Base-by-base conservation (phyloP, 2,888 invertebrate genomes). In the Magallana nippona region DNA sequence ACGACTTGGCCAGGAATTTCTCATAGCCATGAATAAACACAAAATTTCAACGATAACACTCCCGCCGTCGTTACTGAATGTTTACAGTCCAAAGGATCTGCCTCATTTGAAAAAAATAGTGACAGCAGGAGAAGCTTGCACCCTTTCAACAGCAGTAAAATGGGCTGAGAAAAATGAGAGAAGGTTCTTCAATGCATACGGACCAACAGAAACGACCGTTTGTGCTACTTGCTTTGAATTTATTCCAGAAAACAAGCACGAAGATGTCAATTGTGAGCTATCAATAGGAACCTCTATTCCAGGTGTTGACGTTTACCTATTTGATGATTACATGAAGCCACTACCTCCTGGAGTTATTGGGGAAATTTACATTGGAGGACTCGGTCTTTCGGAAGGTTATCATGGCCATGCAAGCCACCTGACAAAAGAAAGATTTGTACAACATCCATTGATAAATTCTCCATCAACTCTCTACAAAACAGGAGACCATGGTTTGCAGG, bases 151-250 rank as follows among this genome's bases (percentile, higher is more conserved):
- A 57, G 97, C 97, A 0, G 94, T 95, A 62, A 96, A 96, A 90
- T 98, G 98, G 95, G 95, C 95, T 15, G 97, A 97, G 88, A 86
- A 81, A 15, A 80, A 85, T 27, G 94, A 95, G 1, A 96, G 96
- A 86, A 95, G 95, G 19, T 94, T 98, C 63, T 97, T 97, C 82
- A 98, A 98, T 93, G 97, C 98, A 92, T 98, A 98, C 91, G 98
- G 98, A 0, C 97, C 97, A 88, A 98, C 98, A 0, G 98, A 98
- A 94, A 96, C 97, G 0, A 97, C 98, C 96, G 98, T 97, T 0
- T 98, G 98, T 92, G 97, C 98, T 1, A 97, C 97, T 0, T 97
- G 96, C 91, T 96, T 96, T 89, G 95, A 96, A 0, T 95, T 97
- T 81, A 92, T 94, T 17, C 86, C 91, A 22, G 91, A 92, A 32